These are phyloP conservation scores for Rostratula benghalensis DNA, from an alignment of 2,113 vertebrate genomes.

Conservation along the genomic window DNA sequence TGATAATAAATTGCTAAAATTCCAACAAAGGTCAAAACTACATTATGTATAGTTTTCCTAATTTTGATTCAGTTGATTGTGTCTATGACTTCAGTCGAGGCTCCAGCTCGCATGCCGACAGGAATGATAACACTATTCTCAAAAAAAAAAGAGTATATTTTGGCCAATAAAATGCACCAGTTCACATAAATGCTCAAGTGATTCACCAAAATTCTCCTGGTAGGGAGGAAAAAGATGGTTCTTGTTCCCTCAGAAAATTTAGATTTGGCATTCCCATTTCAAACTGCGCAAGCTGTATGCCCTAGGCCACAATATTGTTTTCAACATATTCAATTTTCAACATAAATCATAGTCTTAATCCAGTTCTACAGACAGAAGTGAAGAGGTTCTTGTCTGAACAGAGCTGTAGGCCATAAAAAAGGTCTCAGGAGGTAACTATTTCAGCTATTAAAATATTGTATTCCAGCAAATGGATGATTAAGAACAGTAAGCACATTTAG, in stretches of 20 bases:
- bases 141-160: not conserved
- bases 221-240: not conserved
- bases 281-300: not conserved
- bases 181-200: not conserved
- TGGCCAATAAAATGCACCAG: not conserved
- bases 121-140: not conserved
- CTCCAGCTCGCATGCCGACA: not conserved
- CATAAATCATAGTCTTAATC: not conserved
- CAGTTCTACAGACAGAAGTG: not conserved
- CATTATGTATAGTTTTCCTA: not conserved
- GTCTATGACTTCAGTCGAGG: not conserved
- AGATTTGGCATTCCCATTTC: not conserved
- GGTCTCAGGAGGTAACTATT: not conserved
- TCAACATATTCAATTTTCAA: not conserved
- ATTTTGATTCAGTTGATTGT: not conserved
- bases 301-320: not conserved
- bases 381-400: not conserved
- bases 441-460: not conserved
- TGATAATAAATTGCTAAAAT: not conserved
- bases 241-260: not conserved
- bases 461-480: not conserved
- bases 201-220: not conserved
- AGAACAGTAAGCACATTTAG: not conserved
- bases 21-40: not conserved
- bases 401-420: not conserved